phyloP scores from a whole-genome alignment of 92 coral and sea anemone species.

The Muricea muricata region DNA sequence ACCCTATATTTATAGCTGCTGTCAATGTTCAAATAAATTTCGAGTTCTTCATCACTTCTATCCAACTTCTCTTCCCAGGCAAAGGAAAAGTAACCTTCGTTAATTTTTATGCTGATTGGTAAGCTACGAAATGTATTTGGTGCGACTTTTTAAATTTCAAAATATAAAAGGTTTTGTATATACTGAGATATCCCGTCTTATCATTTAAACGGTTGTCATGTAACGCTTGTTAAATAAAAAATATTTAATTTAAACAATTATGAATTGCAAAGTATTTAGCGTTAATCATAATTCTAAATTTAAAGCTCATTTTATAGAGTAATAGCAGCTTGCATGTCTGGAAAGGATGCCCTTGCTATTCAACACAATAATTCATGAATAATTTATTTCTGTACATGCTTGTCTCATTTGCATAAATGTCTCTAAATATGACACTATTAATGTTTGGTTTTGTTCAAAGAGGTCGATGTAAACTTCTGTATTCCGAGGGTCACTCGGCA shows the following conservation, averaged over 20 bases:
- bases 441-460: too few species aligned
- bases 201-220: constrained; percentile 1
- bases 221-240: neutral
- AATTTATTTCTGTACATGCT: neutral
- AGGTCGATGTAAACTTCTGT: too few species aligned
- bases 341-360: neutral
- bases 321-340: neutral
- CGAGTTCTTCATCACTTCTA: neutral
- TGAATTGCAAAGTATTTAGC: neutral
- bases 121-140: constrained; percentile 26
- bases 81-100: constrained; percentile 83
- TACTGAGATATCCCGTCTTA: neutral
- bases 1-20: neutral
- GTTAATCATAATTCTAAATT: neutral
- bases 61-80: constrained; percentile 61
- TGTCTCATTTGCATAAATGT: too few species aligned
- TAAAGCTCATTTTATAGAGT: too few species aligned
- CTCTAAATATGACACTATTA: too few species aligned
- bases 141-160: neutral
- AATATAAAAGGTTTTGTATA: neutral
- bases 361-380: neutral
- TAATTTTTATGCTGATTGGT: constrained; percentile 99
- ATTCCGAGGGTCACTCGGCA: too few species aligned
- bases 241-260: constrained; percentile 3
- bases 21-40: neutral